Conservation (phyloP, 2,113 vertebrate species). For the Lophochroa leadbeateri region DNA sequence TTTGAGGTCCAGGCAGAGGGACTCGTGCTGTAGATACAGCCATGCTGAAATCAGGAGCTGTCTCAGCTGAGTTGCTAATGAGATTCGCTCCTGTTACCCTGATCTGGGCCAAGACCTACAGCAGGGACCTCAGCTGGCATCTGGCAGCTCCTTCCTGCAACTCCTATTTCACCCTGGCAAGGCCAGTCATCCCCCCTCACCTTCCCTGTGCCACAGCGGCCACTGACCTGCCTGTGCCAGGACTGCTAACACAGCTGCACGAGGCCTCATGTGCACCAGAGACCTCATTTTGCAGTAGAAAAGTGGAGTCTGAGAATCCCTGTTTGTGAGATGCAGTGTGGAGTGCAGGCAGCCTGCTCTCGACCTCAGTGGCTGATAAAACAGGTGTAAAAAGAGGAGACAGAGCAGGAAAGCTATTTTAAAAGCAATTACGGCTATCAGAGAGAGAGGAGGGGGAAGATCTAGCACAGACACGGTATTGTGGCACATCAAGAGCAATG, state of each 20-base stretch:
- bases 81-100: neutral
- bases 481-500: neutral
- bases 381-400: neutral
- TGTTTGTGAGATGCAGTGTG: neutral
- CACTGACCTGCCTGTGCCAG: accelerated
- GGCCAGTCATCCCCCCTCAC: neutral
- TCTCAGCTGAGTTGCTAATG: neutral
- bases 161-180: neutral
- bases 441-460: neutral
- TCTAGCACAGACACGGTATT: neutral
- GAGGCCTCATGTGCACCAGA: neutral
- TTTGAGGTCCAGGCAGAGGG: neutral
- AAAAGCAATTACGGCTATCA: neutral
- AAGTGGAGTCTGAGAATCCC: neutral
- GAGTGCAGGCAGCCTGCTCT: neutral
- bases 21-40: neutral
- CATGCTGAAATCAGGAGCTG: neutral
- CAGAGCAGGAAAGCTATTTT: neutral
- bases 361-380: accelerated
- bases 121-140: neutral
- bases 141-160: neutral
- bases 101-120: neutral
- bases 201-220: neutral
- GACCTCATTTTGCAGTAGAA: neutral
- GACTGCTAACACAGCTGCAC: neutral